Evolutionary conservation across 2,888 invertebrate species (phyloP), one percentile per base, ranked within the genome.

Genomic region (Spodoptera picta): DNA sequence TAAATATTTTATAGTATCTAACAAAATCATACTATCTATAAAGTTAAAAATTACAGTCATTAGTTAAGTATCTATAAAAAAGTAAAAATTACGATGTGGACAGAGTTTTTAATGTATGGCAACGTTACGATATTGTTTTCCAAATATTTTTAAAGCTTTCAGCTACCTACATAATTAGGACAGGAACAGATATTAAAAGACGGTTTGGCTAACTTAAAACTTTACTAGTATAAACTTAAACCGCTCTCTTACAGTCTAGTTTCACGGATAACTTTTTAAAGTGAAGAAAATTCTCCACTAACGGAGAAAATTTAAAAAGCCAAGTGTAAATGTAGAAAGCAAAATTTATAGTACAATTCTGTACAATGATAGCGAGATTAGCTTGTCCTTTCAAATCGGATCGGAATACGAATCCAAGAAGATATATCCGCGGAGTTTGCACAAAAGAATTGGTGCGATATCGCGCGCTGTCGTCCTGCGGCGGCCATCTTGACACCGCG

Each of bases 371-470:
- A 84, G 80, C 82, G 77, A 88, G 90, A 91, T 92, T 90, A 91
- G 86, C 86, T 86, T 88, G 90, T 92, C 91, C 87, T 88, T 88
- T 90, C 87, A 85, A 88, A 89, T 88, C 87, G 84, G 88, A 89
- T 88, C 86, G 84, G 88, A 89, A 91, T 88, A 89, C 85, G 85
- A 83, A 85, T 86, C 83, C 87, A 80, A 79, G 80, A 83, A 89
- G 88, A 90, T 90, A 90, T 89, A 89, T 90, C 85, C 86, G 85
- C 75, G 75, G 84, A 84, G 83, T 79, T 90, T 88, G 89, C 89
- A 88, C 90, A 89, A 91, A 94, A 93, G 93, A 92, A 94, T 92
- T 91, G 93, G 90, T 83, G 90, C 88, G 90, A 90, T 92, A 92
- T 92, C 92, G 89, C 82, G 66, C 76, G 75, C 83, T 85, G 86